Evolutionary conservation across 2,888 invertebrate genomes (phyloP), one percentile per base, ranked within the genome.

Genomic region (Lasioglossum zephyrum): DNA sequence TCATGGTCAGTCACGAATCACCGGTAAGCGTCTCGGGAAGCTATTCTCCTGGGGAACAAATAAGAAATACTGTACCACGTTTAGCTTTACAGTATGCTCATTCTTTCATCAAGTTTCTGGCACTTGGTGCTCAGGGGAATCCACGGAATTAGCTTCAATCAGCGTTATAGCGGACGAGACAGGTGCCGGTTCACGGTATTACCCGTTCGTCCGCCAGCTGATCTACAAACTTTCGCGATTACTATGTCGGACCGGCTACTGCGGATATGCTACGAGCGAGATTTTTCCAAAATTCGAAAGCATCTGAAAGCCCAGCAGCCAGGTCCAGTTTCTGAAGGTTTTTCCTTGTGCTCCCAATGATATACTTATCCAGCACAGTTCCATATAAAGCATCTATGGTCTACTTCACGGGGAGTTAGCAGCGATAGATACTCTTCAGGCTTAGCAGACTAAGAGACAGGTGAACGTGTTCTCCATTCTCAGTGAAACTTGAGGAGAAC

Each of bases 11-110:
- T 18, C 31, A 2, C 36, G 22, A 22, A 9, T 53, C 18, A 31
- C n/a, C 11, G 16, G 13, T 6, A 39, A 53, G 66, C 66, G 36
- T 53, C 36, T 18, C 11, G 11, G 26, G 1, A 31, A 36, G 36
- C 73, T 73, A 36, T 8, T 26, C 2, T 26, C 1, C 2, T 31
- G 3, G 6, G 31, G 66, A 31, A 22, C 22, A 31, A 81, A 73
- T 57, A 16, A 44, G 57, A 69, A 5, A 88, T 90, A 91, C 90
- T 90, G 91, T 90, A 83, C 91, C 87, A 90, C 75, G 79, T 73
- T 22, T 77, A 82, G 81, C 83, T 90, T 66, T 91, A 90, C 90
- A 89, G 91, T 90, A 91, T 85, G 74, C 74, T 66, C 47, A 53
- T 41, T 75, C 31, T 57, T 57, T 44, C 57, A 57, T 31, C 36